Conservation (phyloP, 1,140 invertebrate species). For the Reticulitermes speratus region DNA sequence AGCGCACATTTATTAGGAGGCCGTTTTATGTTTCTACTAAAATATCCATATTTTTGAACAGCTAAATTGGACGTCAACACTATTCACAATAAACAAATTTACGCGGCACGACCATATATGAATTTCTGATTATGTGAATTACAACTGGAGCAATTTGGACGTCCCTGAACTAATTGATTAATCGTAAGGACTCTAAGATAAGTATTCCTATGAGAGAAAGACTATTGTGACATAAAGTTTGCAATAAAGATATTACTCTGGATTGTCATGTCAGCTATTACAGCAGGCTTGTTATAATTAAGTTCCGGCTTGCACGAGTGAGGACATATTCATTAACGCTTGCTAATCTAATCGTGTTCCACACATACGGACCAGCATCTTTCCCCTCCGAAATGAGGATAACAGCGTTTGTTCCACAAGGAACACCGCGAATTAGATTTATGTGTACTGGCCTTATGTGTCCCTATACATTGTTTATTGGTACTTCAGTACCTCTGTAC, state of each 20-base stretch:
- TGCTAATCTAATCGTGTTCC: background rate
- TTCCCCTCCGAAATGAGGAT: background rate
- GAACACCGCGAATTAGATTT: background rate
- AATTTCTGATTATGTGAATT: too few relatives aligned
- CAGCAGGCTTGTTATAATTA: constrained; percentile 8
- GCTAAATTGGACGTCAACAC: too few relatives aligned
- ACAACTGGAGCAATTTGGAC: too few relatives aligned
- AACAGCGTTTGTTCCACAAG: background rate
- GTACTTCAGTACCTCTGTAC: background rate
- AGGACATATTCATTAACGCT: background rate
- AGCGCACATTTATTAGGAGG: too few relatives aligned
- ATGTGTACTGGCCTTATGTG: background rate
- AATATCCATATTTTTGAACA: too few relatives aligned
- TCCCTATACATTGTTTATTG: background rate
- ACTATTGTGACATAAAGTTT: background rate
- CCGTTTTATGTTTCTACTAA: too few relatives aligned
- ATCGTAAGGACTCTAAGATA: too few relatives aligned
- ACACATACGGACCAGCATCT: background rate
- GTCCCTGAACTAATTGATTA: too few relatives aligned
- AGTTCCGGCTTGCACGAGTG: background rate
- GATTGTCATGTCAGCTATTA: background rate
- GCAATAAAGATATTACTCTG: background rate
- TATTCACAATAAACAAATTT: too few relatives aligned
- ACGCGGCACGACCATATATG: too few relatives aligned
- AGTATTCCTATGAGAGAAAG: too few relatives aligned